Conservation (phyloP, 2,113 vertebrate genomes). For the Petaurus breviceps region DNA sequence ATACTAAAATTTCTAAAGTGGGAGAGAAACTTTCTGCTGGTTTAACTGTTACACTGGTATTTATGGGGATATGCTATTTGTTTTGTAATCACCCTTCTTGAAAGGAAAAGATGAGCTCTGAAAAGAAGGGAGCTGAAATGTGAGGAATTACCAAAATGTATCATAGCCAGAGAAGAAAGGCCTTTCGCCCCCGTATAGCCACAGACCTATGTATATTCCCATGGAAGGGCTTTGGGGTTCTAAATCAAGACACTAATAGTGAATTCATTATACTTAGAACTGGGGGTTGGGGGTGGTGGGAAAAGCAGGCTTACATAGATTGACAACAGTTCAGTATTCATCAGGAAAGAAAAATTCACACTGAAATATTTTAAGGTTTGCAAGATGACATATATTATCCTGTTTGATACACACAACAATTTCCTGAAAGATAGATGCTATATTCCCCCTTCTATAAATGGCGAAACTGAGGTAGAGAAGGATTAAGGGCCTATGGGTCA, state of each 20-base stretch:
- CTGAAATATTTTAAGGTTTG: background rate
- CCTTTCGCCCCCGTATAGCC: no score
- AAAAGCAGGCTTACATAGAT: background rate
- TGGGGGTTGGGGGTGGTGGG: no score
- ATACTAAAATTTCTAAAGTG: background rate
- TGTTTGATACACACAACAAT: background rate
- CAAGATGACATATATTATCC: background rate
- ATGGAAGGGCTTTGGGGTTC: background rate
- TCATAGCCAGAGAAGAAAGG: background rate
- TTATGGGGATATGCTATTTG: background rate
- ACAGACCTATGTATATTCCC: no score
- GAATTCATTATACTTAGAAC: background rate
- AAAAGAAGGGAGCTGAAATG: background rate
- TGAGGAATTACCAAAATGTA: background rate
- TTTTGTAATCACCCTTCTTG: background rate
- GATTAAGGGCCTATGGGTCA: background rate
- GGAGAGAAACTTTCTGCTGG: background rate
- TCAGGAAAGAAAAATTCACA: background rate
- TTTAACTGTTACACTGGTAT: background rate
- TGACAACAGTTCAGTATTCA: background rate
- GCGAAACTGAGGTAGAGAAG: background rate
- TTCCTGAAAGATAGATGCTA: background rate
- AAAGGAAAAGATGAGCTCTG: background rate
- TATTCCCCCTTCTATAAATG: background rate
- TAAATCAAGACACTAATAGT: background rate